Percentiles rank a stretch among this genome's conserved stretches.
Evolutionary conservation across 2,113 vertebrate species (phyloP).

Genomic region (Calyptommatus sinebrachiatus): DNA sequence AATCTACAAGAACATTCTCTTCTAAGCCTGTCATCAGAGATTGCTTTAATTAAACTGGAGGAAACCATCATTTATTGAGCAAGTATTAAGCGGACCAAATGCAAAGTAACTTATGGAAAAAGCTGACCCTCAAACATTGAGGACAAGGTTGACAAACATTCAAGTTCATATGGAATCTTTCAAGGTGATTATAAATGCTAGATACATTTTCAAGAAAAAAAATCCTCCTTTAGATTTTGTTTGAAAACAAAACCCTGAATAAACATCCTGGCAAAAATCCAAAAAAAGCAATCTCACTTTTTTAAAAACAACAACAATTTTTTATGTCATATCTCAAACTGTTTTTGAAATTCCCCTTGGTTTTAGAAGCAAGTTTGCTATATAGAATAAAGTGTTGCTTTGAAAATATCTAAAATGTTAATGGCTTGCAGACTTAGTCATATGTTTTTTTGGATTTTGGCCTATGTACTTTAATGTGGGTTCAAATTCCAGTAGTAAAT

Average conservation of each 20-base stretch:
- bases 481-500: neutral
- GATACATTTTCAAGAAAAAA: neutral
- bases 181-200: neutral
- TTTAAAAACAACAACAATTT: neutral
- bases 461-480: slow-evolving; percentile 6
- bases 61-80: no score
- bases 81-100: no score
- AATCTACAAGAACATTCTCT: no score
- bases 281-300: neutral
- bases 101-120: no score
- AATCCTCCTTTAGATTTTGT: no score
- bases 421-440: neutral
- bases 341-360: neutral
- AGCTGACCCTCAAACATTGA: neutral
- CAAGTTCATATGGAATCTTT: neutral
- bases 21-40: no score
- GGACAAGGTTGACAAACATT: neutral
- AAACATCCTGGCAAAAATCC: neutral
- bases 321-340: neutral
- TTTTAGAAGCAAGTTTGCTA: neutral
- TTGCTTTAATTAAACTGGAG: no score
- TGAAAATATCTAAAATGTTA: no score
- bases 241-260: neutral
- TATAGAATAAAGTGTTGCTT: no score
- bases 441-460: neutral